phyloP scores from a whole-genome alignment of 2,888 invertebrate genomes.

The Hypselothyrea guttata region DNA sequence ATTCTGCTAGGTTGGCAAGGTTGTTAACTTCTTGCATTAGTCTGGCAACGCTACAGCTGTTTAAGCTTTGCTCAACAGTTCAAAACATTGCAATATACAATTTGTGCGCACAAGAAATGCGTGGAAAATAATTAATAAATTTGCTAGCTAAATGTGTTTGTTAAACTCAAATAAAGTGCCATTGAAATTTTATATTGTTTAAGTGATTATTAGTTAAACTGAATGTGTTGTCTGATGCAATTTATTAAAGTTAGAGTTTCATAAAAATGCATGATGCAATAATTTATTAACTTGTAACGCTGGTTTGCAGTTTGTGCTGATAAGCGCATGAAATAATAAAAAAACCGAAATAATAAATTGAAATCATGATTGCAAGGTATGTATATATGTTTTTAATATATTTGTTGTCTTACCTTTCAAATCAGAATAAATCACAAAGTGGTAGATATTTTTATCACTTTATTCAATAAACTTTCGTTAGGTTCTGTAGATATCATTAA shows the following conservation, averaged over 20 bases:
- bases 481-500: constrained; percentile 31
- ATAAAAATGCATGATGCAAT: neutral
- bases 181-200: neutral
- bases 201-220: no score
- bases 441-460: constrained; percentile 24
- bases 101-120: neutral
- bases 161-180: no score
- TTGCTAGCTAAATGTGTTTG: neutral
- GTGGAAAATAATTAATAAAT: neutral
- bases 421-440: no score
- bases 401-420: no score
- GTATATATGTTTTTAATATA: no score
- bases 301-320: no score
- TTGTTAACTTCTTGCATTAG: constrained; percentile 1
- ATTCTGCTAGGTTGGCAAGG: no score
- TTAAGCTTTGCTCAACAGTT: neutral
- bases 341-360: neutral
- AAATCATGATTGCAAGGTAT: no score
- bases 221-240: no score
- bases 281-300: no score
- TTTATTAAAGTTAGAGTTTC: neutral
- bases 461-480: constrained; percentile 52
- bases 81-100: constrained; percentile 6
- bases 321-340: no score
- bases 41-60: constrained; percentile 20